phyloP scores from a whole-genome alignment of 2,888 invertebrate genomes.

The Zygogramma bicolorata region DNA sequence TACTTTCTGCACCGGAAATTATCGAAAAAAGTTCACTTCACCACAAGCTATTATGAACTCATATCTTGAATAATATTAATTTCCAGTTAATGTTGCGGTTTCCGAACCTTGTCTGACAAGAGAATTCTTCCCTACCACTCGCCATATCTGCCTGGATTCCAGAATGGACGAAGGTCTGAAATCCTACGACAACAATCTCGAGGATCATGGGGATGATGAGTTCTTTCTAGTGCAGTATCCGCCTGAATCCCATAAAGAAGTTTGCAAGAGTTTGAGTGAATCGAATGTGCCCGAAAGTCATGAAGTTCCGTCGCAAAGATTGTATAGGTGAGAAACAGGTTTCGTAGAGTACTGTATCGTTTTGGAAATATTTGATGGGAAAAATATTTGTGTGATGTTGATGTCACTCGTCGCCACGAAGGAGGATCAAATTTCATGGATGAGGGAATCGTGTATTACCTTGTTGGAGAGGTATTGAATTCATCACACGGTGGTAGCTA shows the following conservation, averaged over 20 bases:
- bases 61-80: background rate
- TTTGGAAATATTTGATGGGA: too few species aligned
- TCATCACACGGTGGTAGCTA: too few species aligned
- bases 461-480: too few species aligned
- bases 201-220: constrained; percentile 58
- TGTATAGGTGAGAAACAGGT: constrained; percentile 25
- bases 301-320: constrained; percentile 39
- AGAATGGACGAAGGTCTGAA: constrained; percentile 57
- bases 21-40: background rate
- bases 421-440: too few species aligned
- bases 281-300: constrained; percentile 58
- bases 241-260: constrained; percentile 45
- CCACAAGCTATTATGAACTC: background rate
- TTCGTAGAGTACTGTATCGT: too few species aligned
- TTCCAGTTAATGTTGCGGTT: constrained; percentile 35
- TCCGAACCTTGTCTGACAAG: constrained; percentile 55
- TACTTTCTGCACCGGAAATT: too few species aligned
- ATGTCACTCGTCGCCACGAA: too few species aligned
- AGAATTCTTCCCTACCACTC: constrained; percentile 45
- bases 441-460: too few species aligned
- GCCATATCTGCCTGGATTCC: constrained; percentile 58
- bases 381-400: too few species aligned
- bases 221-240: constrained; percentile 65
- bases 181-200: constrained; percentile 56
- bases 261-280: constrained; percentile 60